These are phyloP conservation scores for Capromys pilorides DNA, from an alignment of 2,797 vertebrate species.

Conservation along the genomic window DNA sequence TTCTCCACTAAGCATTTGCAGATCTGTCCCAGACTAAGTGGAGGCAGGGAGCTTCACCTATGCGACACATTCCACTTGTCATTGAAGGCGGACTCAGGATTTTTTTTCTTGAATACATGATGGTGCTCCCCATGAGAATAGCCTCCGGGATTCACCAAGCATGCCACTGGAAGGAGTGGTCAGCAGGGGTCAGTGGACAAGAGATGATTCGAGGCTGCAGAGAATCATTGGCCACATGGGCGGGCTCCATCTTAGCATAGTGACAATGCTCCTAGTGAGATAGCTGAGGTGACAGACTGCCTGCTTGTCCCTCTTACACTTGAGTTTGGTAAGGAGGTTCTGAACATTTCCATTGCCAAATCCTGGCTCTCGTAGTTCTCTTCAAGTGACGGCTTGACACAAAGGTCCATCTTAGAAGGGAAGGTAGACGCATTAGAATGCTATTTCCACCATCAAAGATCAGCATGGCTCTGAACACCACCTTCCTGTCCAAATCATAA, in stretches of 20 bases:
- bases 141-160: neutral
- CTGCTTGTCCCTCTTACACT: no score
- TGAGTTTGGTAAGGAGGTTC: neutral
- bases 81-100: neutral
- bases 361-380: neutral
- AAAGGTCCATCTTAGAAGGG: neutral
- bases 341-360: neutral
- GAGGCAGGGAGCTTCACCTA: neutral
- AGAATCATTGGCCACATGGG: neutral
- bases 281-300: neutral
- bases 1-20: neutral
- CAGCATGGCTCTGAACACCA: neutral
- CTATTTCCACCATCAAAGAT: neutral
- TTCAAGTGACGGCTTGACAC: neutral
- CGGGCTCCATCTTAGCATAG: neutral
- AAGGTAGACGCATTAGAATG: neutral
- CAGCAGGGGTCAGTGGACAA: neutral
- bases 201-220: rapidly evolving
- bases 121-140: neutral
- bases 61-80: neutral
- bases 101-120: neutral
- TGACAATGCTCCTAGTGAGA: no score
- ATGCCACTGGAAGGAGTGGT: neutral
- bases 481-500: neutral
- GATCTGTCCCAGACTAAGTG: neutral